Evolutionary conservation across 2,113 vertebrate species (phyloP).

Genomic region (Barbus barbus): DNA sequence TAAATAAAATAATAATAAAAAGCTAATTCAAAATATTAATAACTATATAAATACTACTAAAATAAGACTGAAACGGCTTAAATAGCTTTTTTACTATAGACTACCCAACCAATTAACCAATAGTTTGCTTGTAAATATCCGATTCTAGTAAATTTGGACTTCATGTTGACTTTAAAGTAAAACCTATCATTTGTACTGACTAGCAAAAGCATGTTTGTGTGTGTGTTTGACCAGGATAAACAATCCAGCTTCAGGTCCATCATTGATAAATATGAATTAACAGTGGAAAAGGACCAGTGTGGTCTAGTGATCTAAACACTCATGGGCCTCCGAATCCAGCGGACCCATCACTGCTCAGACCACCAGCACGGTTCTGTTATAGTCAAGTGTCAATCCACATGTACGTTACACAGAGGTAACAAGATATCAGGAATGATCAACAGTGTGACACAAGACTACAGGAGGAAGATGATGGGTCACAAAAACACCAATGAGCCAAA

Average conservation of each 20-base stretch:
- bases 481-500: slow-evolving; percentile 40
- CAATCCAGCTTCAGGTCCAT: slow-evolving; percentile 27
- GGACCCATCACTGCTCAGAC: slow-evolving; percentile 53
- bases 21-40: no score
- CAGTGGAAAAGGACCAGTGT: slow-evolving; percentile 55
- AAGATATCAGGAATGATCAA: slow-evolving; percentile 47
- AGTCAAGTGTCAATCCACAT: slow-evolving; percentile 49
- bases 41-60: no score
- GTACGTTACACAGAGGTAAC: slow-evolving; percentile 58
- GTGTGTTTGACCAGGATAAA: slow-evolving; percentile 43
- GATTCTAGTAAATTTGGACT: not conserved
- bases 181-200: not conserved
- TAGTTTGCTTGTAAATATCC: no score
- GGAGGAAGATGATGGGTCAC: slow-evolving; percentile 27
- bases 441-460: slow-evolving; percentile 21
- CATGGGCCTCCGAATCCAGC: slow-evolving; percentile 37
- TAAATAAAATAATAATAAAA: no score
- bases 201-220: slow-evolving; percentile 27
- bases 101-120: no score
- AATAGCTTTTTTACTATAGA: no score
- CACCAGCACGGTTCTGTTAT: slow-evolving; percentile 45
- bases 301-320: slow-evolving; percentile 51
- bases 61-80: no score
- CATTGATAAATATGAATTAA: slow-evolving; percentile 31
- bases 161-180: slow-evolving; percentile 11